Evolutionary conservation across 1,140 invertebrate species (phyloP).

Genomic region (Papilio polyxenes): DNA sequence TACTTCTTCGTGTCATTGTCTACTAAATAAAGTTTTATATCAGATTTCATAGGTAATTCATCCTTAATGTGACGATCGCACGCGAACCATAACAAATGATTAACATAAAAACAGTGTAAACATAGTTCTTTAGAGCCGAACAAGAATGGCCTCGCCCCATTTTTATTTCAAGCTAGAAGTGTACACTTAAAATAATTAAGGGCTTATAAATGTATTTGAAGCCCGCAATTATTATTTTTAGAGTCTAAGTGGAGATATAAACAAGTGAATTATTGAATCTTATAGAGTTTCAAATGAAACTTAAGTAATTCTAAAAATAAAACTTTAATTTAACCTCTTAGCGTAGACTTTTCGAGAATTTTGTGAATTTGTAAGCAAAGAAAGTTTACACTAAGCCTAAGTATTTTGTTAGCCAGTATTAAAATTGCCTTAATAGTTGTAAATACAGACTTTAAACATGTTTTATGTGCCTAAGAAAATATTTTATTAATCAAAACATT

Average conservation of each 20-base stretch:
- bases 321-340: not conserved
- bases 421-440: too few species aligned
- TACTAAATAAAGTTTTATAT: constrained; percentile 12
- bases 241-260: not conserved
- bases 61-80: not conserved
- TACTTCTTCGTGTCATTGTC: not conserved
- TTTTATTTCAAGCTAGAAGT: not conserved
- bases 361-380: not conserved
- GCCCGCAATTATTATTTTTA: not conserved
- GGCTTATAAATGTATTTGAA: not conserved
- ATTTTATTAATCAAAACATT: not conserved
- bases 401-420: not conserved
- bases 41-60: not conserved
- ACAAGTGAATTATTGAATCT: not conserved
- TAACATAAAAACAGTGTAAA: constrained; percentile 22
- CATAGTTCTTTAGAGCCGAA: not conserved
- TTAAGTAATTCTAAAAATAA: not conserved
- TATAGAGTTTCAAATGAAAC: not conserved
- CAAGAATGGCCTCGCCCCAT: not conserved
- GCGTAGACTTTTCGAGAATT: too few species aligned
- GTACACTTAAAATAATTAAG: not conserved
- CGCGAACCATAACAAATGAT: constrained; percentile 1
- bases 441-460: too few species aligned
- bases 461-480: not conserved
- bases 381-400: not conserved